Evolutionary conservation across 2,888 invertebrate genomes (phyloP).

Genomic region (Scotopteryx bipunctaria): DNA sequence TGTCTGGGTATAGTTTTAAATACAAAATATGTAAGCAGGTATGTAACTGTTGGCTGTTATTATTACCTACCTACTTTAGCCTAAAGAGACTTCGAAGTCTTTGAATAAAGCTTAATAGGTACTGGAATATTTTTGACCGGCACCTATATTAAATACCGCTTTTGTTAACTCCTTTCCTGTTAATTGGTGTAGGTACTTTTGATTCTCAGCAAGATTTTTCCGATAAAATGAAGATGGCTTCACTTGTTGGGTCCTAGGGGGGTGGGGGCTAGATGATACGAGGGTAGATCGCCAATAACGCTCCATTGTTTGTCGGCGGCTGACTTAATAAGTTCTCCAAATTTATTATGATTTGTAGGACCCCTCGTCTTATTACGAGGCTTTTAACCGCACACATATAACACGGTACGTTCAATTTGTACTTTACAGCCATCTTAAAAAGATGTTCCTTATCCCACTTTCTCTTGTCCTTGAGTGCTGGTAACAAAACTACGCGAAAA

Average conservation of each 20-base stretch:
- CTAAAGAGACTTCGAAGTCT: slow-evolving; percentile 30
- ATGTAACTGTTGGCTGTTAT: too few relatives aligned
- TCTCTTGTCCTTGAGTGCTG: slow-evolving; percentile 40
- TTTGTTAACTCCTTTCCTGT: slow-evolving; percentile 62
- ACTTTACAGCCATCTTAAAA: slow-evolving; percentile 55
- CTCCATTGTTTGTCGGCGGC: slow-evolving; percentile 80
- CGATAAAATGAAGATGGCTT: slow-evolving; percentile 75
- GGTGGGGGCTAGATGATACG: slow-evolving; percentile 67
- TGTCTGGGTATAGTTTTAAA: too few relatives aligned
- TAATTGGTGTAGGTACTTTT: slow-evolving; percentile 78
- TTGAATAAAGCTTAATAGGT: slow-evolving; percentile 34
- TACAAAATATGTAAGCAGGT: too few relatives aligned
- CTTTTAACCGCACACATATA: slow-evolving; percentile 60
- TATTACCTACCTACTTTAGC: too few relatives aligned
- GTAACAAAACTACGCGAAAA: slow-evolving; percentile 44
- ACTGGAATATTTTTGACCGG: slow-evolving; percentile 40
- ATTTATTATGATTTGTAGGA: slow-evolving; percentile 81
- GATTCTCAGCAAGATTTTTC: slow-evolving; percentile 70
- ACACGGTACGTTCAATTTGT: slow-evolving; percentile 47
- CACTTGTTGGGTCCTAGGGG: slow-evolving; percentile 61
- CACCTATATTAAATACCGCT: slow-evolving; percentile 44
- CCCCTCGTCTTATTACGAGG: slow-evolving; percentile 74
- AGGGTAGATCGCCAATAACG: slow-evolving; percentile 80
- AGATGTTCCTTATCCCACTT: slow-evolving; percentile 40
- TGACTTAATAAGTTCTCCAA: slow-evolving; percentile 80